Conservation (phyloP, 2,888 invertebrate species). For the Cynaeus angustus region DNA sequence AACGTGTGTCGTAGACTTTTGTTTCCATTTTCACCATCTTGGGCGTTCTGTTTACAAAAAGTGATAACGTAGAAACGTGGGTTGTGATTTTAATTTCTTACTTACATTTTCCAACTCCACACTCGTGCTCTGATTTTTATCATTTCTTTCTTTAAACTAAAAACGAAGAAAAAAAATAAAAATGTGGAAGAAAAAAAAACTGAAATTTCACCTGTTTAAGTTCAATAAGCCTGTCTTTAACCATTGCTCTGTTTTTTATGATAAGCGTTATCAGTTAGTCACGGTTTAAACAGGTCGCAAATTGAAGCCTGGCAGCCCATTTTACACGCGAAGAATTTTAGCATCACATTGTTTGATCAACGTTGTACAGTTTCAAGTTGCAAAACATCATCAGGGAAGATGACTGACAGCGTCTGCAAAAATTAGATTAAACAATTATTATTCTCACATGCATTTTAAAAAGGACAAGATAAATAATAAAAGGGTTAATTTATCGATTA, state of each 20-base stretch:
- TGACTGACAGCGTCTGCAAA: too few species aligned
- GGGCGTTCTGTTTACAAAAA: slow-evolving; percentile 32
- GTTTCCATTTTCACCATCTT: slow-evolving; percentile 23
- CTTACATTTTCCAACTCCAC: slow-evolving; percentile 53
- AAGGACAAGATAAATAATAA: too few species aligned
- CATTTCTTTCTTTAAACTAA: slow-evolving; percentile 36
- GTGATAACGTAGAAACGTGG: slow-evolving; percentile 7
- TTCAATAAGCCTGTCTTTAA: slow-evolving; percentile 63
- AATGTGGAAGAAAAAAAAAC: slow-evolving; percentile 1
- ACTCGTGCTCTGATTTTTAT: slow-evolving; percentile 46
- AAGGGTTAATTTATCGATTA: too few species aligned
- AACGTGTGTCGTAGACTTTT: slow-evolving; percentile 57
- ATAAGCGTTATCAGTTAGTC: slow-evolving; percentile 31
- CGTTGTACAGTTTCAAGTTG: too few species aligned
- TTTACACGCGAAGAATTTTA: too few species aligned
- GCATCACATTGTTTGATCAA: neutral
- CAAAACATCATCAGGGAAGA: too few species aligned
- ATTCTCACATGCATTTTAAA: too few species aligned
- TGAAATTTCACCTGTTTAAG: slow-evolving; percentile 53
- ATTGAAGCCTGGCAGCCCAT: neutral
- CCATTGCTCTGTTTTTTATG: slow-evolving; percentile 53
- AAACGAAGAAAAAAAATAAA: slow-evolving; percentile 6
- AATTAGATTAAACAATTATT: too few species aligned
- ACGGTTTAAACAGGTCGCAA: neutral
- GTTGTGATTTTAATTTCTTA: slow-evolving; percentile 14